Evolutionary conservation across 2,888 invertebrate genomes (phyloP).

Genomic region (Brachyopa scutellaris): DNA sequence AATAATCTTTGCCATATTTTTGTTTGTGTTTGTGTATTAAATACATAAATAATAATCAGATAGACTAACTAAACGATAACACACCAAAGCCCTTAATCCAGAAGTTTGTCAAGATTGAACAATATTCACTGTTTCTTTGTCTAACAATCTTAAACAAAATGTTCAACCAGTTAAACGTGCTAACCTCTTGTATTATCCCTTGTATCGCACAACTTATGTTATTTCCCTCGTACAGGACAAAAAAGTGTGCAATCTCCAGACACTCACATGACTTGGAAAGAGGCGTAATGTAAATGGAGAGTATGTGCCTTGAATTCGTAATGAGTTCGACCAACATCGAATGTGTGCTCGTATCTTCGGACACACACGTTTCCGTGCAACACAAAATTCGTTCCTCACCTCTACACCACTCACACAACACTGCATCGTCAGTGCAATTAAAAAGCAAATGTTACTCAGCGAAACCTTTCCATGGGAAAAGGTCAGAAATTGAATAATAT

Average conservation of each 20-base stretch:
- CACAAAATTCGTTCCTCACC: slow-evolving; percentile 14
- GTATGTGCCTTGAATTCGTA: slow-evolving; percentile 64
- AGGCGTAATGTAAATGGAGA: slow-evolving; percentile 57
- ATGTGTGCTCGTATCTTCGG: slow-evolving; percentile 37
- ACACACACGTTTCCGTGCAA: slow-evolving; percentile 51
- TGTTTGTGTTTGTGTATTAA: too few relatives aligned
- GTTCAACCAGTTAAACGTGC: slow-evolving; percentile 33
- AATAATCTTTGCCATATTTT: too few relatives aligned
- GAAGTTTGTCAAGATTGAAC: slow-evolving; percentile 10
- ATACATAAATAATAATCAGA: too few relatives aligned
- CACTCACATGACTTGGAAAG: slow-evolving; percentile 14
- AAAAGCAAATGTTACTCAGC: not conserved
- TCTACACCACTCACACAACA: too few relatives aligned
- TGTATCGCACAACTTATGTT: slow-evolving; percentile 46
- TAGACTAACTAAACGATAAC: too few relatives aligned
- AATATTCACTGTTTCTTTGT: slow-evolving; percentile 2
- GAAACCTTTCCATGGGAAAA: slow-evolving; percentile 17
- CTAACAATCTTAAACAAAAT: slow-evolving; percentile 21
- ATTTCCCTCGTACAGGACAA: slow-evolving; percentile 11
- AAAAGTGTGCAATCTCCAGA: slow-evolving; percentile 51
- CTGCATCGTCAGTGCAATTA: not conserved
- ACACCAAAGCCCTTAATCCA: too few relatives aligned
- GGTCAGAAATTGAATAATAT: slow-evolving; percentile 49
- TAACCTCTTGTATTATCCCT: slow-evolving; percentile 36
- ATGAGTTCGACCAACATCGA: slow-evolving; percentile 48